Conservation (phyloP, 1,140 invertebrate species). For the Proctacanthus coquilletti region DNA sequence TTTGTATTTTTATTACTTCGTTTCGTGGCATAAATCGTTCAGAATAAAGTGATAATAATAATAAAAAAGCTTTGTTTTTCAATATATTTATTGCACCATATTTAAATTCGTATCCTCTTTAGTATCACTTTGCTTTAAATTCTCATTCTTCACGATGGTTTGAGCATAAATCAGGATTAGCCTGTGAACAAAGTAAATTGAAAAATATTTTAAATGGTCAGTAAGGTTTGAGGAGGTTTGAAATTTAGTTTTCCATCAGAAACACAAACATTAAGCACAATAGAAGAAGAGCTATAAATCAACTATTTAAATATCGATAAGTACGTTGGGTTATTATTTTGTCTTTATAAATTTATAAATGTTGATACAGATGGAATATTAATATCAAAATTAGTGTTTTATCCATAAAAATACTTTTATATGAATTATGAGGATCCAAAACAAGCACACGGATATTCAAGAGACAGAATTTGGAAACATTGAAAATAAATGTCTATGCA, state of each 20-base stretch:
- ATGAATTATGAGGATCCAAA: background rate
- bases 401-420: background rate
- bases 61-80: background rate
- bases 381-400: background rate
- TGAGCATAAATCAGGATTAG: background rate
- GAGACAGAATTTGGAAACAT: background rate
- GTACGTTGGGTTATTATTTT: too few species aligned
- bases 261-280: background rate
- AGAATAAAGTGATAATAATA: background rate
- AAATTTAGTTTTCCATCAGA: background rate
- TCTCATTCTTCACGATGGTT: background rate
- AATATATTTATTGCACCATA: background rate
- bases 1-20: background rate
- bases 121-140: background rate
- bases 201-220: background rate
- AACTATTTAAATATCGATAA: background rate
- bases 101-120: too few species aligned
- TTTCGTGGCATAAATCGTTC: background rate
- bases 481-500: background rate
- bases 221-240: background rate
- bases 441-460: background rate
- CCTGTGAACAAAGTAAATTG: background rate
- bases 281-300: background rate
- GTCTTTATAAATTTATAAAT: background rate
- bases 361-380: background rate